phyloP scores from a whole-genome alignment of 2,113 vertebrate genomes.

The Nesogale talazaci region DNA sequence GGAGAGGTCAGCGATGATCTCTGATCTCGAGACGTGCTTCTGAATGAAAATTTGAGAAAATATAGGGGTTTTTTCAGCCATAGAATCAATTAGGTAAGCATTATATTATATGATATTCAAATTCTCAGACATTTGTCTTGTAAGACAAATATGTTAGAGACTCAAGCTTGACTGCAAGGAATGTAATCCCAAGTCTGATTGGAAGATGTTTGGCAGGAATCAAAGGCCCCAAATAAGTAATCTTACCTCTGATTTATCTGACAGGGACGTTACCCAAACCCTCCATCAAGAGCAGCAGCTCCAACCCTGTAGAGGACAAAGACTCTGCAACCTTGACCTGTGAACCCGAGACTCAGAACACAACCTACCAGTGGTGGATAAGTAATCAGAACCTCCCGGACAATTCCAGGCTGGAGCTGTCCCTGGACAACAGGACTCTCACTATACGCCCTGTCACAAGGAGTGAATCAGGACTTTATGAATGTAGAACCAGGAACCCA shows the following conservation, averaged over 20 bases:
- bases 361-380: constrained; percentile 45
- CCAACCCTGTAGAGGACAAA: not conserved
- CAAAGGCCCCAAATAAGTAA: not conserved
- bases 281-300: constrained; percentile 24
- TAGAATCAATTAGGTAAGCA: too few relatives aligned
- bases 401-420: not conserved
- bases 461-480: constrained; percentile 59
- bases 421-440: not conserved
- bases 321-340: constrained; percentile 4
- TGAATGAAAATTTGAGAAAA: too few relatives aligned
- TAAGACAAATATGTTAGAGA: too few relatives aligned
- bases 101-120: not conserved
- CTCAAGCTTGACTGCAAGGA: too few relatives aligned
- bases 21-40: too few relatives aligned
- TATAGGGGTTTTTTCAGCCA: too few relatives aligned
- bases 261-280: constrained; percentile 49
- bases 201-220: not conserved
- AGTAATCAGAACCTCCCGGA: not conserved
- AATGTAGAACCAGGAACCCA: constrained; percentile 50
- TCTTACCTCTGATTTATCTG: constrained; percentile 33
- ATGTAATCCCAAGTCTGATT: too few relatives aligned
- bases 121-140: too few relatives aligned
- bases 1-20: too few relatives aligned
- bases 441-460: constrained; percentile 27
- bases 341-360: not conserved